phyloP scores from a whole-genome alignment of 2,888 invertebrate species.

The Philopedon plagiatum region DNA sequence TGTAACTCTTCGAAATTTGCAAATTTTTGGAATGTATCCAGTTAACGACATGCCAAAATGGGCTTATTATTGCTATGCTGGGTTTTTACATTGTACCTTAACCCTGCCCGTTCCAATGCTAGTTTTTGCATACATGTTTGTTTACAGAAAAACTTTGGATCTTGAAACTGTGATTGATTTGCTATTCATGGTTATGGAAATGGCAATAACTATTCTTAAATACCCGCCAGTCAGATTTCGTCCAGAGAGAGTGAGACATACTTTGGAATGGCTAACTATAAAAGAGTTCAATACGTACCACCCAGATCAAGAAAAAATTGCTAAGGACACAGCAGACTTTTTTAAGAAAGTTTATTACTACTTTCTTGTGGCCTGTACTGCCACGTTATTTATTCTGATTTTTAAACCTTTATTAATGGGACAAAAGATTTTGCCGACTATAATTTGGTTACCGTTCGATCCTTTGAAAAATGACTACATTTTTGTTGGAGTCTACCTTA shows the following conservation, averaged over 20 bases:
- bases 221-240: background rate
- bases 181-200: conserved; percentile 13
- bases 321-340: background rate
- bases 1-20: background rate
- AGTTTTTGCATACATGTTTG: background rate
- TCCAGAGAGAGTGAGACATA: background rate
- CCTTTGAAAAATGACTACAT: conserved; percentile 11
- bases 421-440: conserved; percentile 1
- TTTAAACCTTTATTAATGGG: conserved; percentile 6
- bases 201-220: conserved; percentile 5
- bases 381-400: background rate
- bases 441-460: background rate
- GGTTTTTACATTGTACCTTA: background rate
- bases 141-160: background rate
- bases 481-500: background rate
- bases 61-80: background rate
- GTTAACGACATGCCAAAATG: background rate
- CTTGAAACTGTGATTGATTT: background rate
- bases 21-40: conserved; percentile 20
- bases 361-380: background rate
- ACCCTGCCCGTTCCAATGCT: background rate
- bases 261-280: conserved; percentile 14
- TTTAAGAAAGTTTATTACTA: background rate
- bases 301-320: conserved; percentile 12
- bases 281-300: background rate